Percentiles rank a stretch among this genome's conserved stretches.
Conservation (phyloP, 92 coral and sea anemone genomes). For the Plumapathes pennacea region DNA sequence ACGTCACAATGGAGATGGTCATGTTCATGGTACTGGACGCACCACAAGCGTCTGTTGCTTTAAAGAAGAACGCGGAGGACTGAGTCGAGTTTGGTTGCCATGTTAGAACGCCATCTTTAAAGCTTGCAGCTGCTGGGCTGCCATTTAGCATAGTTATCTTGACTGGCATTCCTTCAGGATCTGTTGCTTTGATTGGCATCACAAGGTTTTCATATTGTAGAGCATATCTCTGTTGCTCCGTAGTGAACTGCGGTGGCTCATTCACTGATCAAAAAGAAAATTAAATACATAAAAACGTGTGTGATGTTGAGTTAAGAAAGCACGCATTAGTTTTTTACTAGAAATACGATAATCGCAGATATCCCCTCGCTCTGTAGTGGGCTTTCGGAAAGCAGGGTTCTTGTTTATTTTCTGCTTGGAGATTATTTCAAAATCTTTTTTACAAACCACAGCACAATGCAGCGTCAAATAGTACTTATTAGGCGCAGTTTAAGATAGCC, state of each 20-base stretch:
- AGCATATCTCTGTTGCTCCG: constrained; percentile 13
- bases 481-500: too few species aligned
- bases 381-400: too few species aligned
- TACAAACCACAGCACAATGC: too few species aligned
- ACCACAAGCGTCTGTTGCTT: constrained; percentile 53
- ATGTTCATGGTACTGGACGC: constrained; percentile 19
- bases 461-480: too few species aligned
- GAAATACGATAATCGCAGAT: too few species aligned
- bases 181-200: constrained; percentile 27
- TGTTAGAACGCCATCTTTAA: constrained; percentile 5
- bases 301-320: too few species aligned
- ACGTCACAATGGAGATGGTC: constrained; percentile 23
- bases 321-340: too few species aligned
- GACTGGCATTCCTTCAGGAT: constrained; percentile 55
- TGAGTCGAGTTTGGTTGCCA: constrained; percentile 36
- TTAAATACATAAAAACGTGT: not conserved
- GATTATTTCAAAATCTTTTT: too few species aligned
- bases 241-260: constrained; percentile 30
- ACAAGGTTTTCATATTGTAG: constrained; percentile 25
- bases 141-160: constrained; percentile 15
- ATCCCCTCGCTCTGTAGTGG: too few species aligned
- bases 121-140: constrained; percentile 13
- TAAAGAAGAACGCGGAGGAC: constrained; percentile 16
- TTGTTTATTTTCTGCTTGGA: too few species aligned
- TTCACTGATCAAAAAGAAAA: constrained; percentile 23